phyloP scores from a whole-genome alignment of 2,797 vertebrate species.

The Syngnathus rostellatus region DNA sequence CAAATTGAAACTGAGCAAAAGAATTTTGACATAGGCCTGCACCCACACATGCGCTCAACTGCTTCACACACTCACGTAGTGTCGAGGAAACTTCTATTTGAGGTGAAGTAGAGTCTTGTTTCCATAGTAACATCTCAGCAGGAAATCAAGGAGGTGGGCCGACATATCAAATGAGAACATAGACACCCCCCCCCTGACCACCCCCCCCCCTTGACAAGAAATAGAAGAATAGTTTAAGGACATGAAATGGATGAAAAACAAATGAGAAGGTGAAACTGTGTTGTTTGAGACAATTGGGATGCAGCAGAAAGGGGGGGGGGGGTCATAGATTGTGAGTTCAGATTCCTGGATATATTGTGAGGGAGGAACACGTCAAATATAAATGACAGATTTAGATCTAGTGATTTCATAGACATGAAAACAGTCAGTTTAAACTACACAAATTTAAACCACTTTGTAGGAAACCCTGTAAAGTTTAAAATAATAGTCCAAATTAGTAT shows the following conservation, averaged over 20 bases:
- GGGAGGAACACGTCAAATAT: slow-evolving; percentile 1
- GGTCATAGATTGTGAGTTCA: not conserved
- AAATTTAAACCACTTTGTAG: not conserved
- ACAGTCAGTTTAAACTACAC: not conserved
- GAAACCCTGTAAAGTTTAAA: not conserved
- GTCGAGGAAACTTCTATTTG: slow-evolving; percentile 65
- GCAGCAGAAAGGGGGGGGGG: too few relatives aligned
- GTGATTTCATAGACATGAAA: not conserved
- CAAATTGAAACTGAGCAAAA: slow-evolving; percentile 45
- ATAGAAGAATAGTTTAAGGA: slow-evolving; percentile 23
- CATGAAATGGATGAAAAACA: not conserved
- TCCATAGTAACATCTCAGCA: slow-evolving; percentile 73
- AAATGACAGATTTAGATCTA: not conserved
- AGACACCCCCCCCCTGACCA: slow-evolving; percentile 38
- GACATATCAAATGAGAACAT: slow-evolving; percentile 64
- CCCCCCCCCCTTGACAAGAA: slow-evolving; percentile 50
- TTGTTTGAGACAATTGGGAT: not conserved
- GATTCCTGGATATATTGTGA: not conserved
- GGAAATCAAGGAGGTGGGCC: slow-evolving; percentile 59
- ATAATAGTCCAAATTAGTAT: not conserved
- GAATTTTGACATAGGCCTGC: slow-evolving; percentile 35
- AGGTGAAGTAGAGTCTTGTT: slow-evolving; percentile 73
- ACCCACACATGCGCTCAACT: slow-evolving; percentile 20
- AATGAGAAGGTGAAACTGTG: not conserved
- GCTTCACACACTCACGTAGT: slow-evolving; percentile 25